Base-by-base conservation (phyloP, 2,113 vertebrate species). In the Etheostoma spectabile region DNA sequence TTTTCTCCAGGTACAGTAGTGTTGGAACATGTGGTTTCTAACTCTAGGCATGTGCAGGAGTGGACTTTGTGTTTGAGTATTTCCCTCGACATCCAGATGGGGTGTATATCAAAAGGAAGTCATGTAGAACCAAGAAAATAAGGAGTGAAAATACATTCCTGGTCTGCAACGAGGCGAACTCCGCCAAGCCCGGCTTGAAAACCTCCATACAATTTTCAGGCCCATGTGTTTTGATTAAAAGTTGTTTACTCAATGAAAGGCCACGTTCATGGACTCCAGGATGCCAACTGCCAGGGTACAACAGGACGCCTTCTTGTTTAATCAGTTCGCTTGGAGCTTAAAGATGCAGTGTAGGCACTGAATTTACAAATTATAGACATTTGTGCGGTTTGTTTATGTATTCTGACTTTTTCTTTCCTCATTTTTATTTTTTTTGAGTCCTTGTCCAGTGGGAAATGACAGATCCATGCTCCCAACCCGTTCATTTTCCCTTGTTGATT, bases 401-500 rank as follows among this genome's bases (percentile, higher is more conserved):
- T 33, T 35, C 15, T n/a, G 38, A 21, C 10, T 74, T 46, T 51
- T 66, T 75, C 65, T 49, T 62, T 10, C 8, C 2, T 70, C 27
- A 27, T 27, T 27, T 27, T 27, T 27, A 3, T 30, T 1, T 21
- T 45, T 18, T 16, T 56, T 22, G 7, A 22, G 2, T 57, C 78
- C 11, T 73, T 80, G 38, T 82, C 27, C 6, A 14, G 45, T 16
- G 45, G 33, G 63, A 80, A 84, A 84, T 80, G 65, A 79, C 66
- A 75, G 42, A 72, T 76, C 13, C 27, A 6, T 57, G 70, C 49
- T 52, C 48, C 63, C 16, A 12, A 2, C 13, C 48, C 67, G 86
- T 96, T 96, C 96, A 94, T 96, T 96, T 96, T 96, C 92, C 88
- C 94, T 94, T 83, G 94, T 82, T 95, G 93, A 95, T 94, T 95